phyloP scores from a whole-genome alignment of 2,113 vertebrate species.

The Oryctolagus cuniculus region DNA sequence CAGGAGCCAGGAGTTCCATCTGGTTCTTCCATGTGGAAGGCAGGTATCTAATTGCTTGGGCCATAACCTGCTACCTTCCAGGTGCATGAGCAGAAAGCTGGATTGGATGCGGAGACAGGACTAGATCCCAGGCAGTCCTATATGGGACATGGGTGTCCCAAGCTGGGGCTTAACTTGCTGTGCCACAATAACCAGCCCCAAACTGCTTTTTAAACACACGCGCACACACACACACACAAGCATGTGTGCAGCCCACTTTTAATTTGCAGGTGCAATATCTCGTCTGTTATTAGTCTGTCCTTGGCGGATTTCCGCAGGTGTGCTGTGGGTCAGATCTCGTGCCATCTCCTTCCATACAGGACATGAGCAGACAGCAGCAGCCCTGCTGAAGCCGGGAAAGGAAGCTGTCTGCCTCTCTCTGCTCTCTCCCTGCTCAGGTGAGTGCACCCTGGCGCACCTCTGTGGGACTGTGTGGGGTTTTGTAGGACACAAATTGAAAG shows the following conservation, averaged over 20 bases:
- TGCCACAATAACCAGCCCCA: too few relatives aligned
- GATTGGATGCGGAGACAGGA: too few relatives aligned
- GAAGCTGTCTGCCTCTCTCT: neutral
- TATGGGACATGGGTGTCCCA: too few relatives aligned
- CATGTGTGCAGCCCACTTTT: neutral
- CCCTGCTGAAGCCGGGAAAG: neutral
- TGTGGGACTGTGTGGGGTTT: neutral
- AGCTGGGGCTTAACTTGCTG: too few relatives aligned
- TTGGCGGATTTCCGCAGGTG: neutral
- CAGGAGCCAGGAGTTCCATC: too few relatives aligned
- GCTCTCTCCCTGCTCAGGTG: neutral
- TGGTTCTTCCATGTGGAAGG: too few relatives aligned
- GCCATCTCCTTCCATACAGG: neutral
- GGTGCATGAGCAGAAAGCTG: too few relatives aligned
- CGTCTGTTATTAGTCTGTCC: neutral
- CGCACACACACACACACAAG: neutral
- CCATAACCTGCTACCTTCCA: too few relatives aligned
- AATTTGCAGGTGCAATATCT: neutral
- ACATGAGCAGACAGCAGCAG: neutral
- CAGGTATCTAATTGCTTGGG: too few relatives aligned
- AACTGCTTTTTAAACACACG: neutral
- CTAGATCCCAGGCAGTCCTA: too few relatives aligned
- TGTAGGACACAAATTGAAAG: neutral
- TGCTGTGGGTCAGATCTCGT: neutral
- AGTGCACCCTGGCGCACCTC: neutral